Base-by-base conservation (phyloP, 2,888 invertebrate genomes). In the Cerceris ruficornis region DNA sequence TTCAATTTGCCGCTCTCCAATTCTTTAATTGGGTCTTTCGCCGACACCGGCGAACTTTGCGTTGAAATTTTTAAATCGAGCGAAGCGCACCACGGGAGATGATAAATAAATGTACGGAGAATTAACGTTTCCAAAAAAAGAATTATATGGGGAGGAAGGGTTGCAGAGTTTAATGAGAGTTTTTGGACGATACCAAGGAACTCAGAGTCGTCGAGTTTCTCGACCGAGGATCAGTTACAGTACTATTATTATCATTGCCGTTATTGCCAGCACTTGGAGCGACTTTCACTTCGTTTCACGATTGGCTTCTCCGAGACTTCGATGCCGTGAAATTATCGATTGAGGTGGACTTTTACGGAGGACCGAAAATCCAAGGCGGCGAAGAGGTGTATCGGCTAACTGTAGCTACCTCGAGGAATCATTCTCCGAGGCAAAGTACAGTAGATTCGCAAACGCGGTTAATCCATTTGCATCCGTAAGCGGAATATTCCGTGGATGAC, bases 271-370 rank as follows among this genome's bases (percentile, higher is more conserved):
- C n/a, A 43, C 52, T 57, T 52, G 17, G 17, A 13, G 0, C 42
- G 13, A 73, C 81, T 81, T 83, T 83, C 77, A 70, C 75, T 75
- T 69, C 55, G 65, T 66, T 64, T 67, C 64, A 13, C 64, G 65
- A 59, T 69, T 67, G 69, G 64, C 54, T 64, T 50, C 64, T 59
- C 46, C 28, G 28, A 6, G 55, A 66, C 55, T 61, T 66, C 66
- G 11, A 39, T 42, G 55, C 58, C 59, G 17, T n/a, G 62, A 58
- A 68, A 76, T 73, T 52, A 41, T 7, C n/a, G 14, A 43, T 66
- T 49, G 65, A 66, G 15, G 52, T 43, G 11, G 9, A 6, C 8
- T 69, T 71, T 71, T 52, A 28, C 9, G 46, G 9, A n/a, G 43
- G 43, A 9, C 15, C 11, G 7, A 15, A 55, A 11, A 17, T 7